Percentiles rank a stretch among this genome's conserved stretches.
phyloP scores from a whole-genome alignment of 2,797 vertebrate species.

The Crocodylus rhombifer region DNA sequence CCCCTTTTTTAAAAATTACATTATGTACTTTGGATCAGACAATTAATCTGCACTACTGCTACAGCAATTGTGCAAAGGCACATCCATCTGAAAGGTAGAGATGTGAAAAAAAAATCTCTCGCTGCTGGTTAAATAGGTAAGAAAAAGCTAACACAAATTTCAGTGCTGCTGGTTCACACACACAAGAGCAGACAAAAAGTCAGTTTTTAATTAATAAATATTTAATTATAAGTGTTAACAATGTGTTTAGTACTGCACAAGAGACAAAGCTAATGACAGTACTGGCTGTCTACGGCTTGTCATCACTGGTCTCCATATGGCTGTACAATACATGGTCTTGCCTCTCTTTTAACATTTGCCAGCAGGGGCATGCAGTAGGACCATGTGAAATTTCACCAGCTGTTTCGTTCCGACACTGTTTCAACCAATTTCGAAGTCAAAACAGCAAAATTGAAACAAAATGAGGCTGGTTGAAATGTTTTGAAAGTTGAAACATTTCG shows the following conservation, averaged over 20 bases:
- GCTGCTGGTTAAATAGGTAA: neutral
- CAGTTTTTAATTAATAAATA: neutral
- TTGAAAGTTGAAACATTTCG: too few species aligned
- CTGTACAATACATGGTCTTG: neutral
- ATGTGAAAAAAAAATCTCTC: neutral
- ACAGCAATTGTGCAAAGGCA: neutral
- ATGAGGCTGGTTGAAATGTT: too few species aligned
- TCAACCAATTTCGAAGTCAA: too few species aligned
- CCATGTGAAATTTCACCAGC: too few species aligned
- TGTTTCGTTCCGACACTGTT: too few species aligned
- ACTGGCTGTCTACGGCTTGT: neutral
- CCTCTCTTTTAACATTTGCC: neutral
- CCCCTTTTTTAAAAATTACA: too few species aligned
- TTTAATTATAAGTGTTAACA: neutral
- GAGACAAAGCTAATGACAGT: neutral
- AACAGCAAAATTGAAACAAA: too few species aligned
- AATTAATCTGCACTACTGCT: too few species aligned
- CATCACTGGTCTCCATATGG: too few species aligned
- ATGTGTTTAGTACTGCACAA: neutral
- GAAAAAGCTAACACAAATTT: neutral
- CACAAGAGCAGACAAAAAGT: neutral
- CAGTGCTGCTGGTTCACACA: neutral
- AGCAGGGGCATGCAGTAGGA: neutral
- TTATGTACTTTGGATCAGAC: too few species aligned
- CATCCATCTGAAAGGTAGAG: neutral